Conservation (phyloP, 2,888 invertebrate species). For the Hoplodrina blanda region DNA sequence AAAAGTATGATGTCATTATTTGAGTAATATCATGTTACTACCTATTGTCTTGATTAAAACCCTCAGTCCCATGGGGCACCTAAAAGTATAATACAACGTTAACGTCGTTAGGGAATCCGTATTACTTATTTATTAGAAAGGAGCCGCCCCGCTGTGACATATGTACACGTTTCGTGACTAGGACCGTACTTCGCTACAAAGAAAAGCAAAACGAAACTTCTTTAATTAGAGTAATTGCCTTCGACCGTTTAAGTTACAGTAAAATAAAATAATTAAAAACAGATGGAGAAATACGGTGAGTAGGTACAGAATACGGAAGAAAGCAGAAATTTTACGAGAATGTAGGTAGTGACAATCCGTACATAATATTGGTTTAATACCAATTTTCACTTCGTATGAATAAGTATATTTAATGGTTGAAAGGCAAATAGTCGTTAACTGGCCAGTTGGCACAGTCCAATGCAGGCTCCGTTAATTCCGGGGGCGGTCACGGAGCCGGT, state of each 20-base stretch:
- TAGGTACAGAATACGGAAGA: not conserved
- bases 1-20: not conserved
- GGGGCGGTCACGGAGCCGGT: slow-evolving; percentile 74
- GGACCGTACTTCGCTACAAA: not conserved
- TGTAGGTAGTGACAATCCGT: slow-evolving; percentile 17
- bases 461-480: slow-evolving; percentile 77
- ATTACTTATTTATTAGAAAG: not conserved
- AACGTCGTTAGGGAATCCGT: slow-evolving; percentile 1
- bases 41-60: slow-evolving; percentile 4
- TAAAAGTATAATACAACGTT: not conserved
- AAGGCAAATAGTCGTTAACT: slow-evolving; percentile 78
- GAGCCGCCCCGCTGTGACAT: not conserved
- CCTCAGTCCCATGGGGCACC: not conserved
- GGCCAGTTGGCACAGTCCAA: slow-evolving; percentile 76
- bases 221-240: slow-evolving; percentile 35
- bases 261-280: slow-evolving; percentile 11
- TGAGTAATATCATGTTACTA: not conserved
- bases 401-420: slow-evolving; percentile 70
- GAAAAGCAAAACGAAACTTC: slow-evolving; percentile 20
- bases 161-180: not conserved
- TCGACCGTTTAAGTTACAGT: slow-evolving; percentile 1
- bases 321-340: slow-evolving; percentile 7
- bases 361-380: slow-evolving; percentile 56
- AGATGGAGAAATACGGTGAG: not conserved
- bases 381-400: slow-evolving; percentile 63